phyloP scores from a whole-genome alignment of 2,797 vertebrate genomes.

The Gallinago stenura region DNA sequence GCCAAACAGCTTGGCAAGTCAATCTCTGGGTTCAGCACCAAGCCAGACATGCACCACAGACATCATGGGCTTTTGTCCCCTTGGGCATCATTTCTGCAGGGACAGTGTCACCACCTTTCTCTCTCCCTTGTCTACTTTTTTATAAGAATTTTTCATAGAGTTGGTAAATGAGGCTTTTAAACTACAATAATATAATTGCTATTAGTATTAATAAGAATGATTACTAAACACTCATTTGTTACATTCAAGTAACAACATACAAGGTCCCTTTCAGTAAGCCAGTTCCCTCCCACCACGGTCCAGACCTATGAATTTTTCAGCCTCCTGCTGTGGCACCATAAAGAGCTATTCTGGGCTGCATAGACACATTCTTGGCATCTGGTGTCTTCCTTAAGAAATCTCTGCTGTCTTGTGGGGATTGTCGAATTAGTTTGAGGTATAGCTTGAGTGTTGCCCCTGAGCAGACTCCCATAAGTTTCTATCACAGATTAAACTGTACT shows the following conservation, averaged over 20 bases:
- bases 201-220: not conserved
- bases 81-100: not conserved
- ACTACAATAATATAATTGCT: not conserved
- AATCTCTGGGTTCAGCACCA: not conserved
- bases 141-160: not conserved
- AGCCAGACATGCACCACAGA: not conserved
- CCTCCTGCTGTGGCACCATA: not conserved
- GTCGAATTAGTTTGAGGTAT: slow-evolving; percentile 35
- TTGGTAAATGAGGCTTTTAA: not conserved
- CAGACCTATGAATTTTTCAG: not conserved
- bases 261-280: not conserved
- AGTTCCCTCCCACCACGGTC: not conserved
- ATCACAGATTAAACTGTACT: slow-evolving; percentile 60
- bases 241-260: not conserved
- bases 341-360: not conserved
- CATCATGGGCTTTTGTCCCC: not conserved
- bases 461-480: slow-evolving; percentile 56
- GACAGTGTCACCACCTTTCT: not conserved
- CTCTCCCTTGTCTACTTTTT: not conserved
- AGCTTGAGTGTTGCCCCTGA: slow-evolving; percentile 41
- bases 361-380: slow-evolving; percentile 14
- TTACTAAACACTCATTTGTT: not conserved
- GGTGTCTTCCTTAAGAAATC: not conserved
- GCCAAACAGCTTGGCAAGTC: not conserved
- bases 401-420: not conserved